Conservation (phyloP, 1,140 invertebrate species). For the Sminthurinus signatus region DNA sequence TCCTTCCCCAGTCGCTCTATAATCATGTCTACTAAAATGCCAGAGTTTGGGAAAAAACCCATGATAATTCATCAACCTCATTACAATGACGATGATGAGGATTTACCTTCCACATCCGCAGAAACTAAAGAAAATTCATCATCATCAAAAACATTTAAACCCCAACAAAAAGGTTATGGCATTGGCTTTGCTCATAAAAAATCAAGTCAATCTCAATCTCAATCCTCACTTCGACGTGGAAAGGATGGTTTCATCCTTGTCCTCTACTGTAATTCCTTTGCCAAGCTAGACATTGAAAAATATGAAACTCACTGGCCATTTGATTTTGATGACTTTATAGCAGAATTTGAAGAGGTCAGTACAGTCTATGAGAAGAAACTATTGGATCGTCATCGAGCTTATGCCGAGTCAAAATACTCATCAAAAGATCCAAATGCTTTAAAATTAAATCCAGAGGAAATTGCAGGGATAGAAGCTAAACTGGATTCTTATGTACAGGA, state of each 20-base stretch:
- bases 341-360: slow-evolving; percentile 33
- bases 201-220: not conserved
- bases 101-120: not conserved
- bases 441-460: slow-evolving; percentile 17
- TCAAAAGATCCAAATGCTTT: slow-evolving; percentile 25
- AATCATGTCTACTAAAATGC: slow-evolving; percentile 31
- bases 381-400: not conserved
- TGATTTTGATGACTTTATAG: slow-evolving; percentile 36
- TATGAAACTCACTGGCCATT: slow-evolving; percentile 33
- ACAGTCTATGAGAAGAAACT: slow-evolving; percentile 30
- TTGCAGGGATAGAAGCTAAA: slow-evolving; percentile 21
- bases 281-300: slow-evolving; percentile 29
- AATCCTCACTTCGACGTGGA: not conserved
- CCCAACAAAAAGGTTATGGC: not conserved
- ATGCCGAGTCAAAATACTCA: slow-evolving; percentile 4
- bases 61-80: slow-evolving; percentile 24
- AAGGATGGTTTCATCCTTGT: slow-evolving; percentile 26
- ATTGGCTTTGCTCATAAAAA: not conserved
- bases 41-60: slow-evolving; percentile 33
- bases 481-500: slow-evolving; percentile 31
- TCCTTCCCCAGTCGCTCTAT: slow-evolving; percentile 33
- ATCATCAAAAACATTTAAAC: not conserved
- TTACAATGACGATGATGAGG: not conserved
- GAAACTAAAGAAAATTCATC: not conserved
- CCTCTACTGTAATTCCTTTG: slow-evolving; percentile 37